phyloP scores from a whole-genome alignment of 2,797 vertebrate species.

The Corythornis leucogaster region DNA sequence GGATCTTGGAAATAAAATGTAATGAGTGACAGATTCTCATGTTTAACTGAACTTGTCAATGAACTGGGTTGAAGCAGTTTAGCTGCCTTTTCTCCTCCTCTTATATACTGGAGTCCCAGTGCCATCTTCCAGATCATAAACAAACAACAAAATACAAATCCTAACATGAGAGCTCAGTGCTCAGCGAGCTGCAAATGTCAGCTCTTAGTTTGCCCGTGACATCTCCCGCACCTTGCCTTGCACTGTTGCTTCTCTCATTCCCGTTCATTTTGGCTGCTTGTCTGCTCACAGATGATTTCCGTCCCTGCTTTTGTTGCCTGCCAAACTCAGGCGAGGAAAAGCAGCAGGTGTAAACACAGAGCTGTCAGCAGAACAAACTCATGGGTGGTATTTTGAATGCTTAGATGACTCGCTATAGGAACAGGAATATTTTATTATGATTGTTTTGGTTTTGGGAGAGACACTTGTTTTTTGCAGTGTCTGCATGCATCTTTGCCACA shows the following conservation, averaged over 20 bases:
- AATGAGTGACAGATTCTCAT: not conserved
- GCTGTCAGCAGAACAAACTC: not conserved
- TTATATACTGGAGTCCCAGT: not conserved
- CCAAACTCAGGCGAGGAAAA: not conserved
- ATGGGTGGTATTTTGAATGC: not conserved
- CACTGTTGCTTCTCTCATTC: not conserved
- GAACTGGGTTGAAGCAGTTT: not conserved
- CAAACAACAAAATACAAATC: not conserved
- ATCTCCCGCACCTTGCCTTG: not conserved
- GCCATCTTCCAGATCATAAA: not conserved
- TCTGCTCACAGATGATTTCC: not conserved
- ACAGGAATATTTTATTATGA: not conserved
- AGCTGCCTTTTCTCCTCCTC: not conserved
- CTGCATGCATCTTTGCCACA: not conserved
- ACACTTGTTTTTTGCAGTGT: not conserved
- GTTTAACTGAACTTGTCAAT: not conserved
- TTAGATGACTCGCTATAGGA: not conserved
- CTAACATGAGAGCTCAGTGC: not conserved
- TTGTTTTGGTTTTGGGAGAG: not conserved
- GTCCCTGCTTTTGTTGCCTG: not conserved
- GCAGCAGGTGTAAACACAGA: constrained; percentile 10
- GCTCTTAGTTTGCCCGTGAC: not conserved
- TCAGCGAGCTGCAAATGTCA: not conserved
- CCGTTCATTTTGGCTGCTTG: not conserved
- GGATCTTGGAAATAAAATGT: not conserved